A percentile compares a stretch with the other conserved stretches of the same genome.
These are phyloP conservation scores for Chloroceryle aenea DNA, from an alignment of 2,113 vertebrate genomes.

Conservation along the genomic window DNA sequence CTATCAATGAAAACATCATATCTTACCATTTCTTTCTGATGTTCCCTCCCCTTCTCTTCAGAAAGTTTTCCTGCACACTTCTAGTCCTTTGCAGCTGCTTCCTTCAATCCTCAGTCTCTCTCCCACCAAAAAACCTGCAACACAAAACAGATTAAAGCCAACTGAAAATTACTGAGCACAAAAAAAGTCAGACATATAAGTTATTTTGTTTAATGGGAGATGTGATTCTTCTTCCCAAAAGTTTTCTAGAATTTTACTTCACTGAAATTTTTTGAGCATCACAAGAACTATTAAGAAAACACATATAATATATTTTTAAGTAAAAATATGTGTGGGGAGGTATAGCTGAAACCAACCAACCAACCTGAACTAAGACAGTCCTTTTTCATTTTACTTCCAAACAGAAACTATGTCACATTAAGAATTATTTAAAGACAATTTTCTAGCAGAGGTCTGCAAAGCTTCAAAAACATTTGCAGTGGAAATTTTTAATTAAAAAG, in stretches of 20 bases:
- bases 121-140: background rate
- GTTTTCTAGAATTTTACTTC: background rate
- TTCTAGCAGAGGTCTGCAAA: background rate
- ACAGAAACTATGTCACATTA: background rate
- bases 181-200: background rate
- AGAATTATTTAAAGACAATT: background rate
- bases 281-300: background rate
- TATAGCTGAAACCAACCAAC: background rate
- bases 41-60: background rate
- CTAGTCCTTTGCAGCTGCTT: background rate
- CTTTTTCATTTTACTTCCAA: background rate
- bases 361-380: background rate
- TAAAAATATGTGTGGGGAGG: background rate
- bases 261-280: background rate
- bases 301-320: background rate
- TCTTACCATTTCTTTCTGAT: background rate
- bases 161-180: background rate
- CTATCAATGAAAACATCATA: background rate
- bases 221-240: background rate
- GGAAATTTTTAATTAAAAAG: background rate
- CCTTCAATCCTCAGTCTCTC: background rate
- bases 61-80: background rate
- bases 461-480: background rate
- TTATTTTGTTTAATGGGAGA: background rate
- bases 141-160: background rate